Conservation (phyloP, 1,140 invertebrate species). For the Drosophila dunni region DNA sequence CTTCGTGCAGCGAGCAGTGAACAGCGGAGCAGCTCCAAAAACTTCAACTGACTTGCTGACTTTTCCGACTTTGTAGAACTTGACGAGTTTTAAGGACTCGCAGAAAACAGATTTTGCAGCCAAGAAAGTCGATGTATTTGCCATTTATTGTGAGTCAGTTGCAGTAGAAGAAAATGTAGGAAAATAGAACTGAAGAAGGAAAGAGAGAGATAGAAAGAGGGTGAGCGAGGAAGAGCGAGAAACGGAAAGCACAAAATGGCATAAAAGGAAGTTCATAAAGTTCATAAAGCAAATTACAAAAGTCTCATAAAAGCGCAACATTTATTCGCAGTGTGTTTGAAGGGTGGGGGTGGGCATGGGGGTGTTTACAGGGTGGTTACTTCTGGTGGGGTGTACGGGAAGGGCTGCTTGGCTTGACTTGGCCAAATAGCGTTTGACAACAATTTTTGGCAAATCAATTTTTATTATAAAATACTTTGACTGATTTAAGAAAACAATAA, state of each 20-base stretch:
- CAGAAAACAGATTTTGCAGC: slow-evolving; percentile 1
- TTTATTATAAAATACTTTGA: slow-evolving; percentile 79
- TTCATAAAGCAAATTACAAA: slow-evolving; percentile 78
- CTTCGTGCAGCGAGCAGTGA: slow-evolving; percentile 49
- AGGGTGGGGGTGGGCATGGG: neutral
- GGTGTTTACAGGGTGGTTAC: neutral
- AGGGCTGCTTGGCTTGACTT: neutral
- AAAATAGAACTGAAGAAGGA: slow-evolving; percentile 14
- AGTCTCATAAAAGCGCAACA: slow-evolving; percentile 66
- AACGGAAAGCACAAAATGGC: slow-evolving; percentile 25
- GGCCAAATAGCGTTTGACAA: slow-evolving; percentile 48
- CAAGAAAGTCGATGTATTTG: neutral
- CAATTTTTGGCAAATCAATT: slow-evolving; percentile 68
- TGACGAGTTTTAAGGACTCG: slow-evolving; percentile 3
- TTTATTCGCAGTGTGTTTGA: slow-evolving; percentile 1
- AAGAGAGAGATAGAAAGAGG: neutral
- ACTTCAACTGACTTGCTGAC: slow-evolving; percentile 40
- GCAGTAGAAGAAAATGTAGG: slow-evolving; percentile 23
- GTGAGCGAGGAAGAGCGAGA: neutral
- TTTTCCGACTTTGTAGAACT: neutral
- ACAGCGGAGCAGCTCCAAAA: slow-evolving; percentile 29
- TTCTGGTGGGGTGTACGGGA: neutral
- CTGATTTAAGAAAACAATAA: slow-evolving; percentile 82
- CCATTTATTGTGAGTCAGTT: slow-evolving; percentile 23
- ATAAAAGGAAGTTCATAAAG: slow-evolving; percentile 63